These are phyloP conservation scores for Anoura caudifer DNA, from an alignment of 2,113 vertebrate species.

Conservation along the genomic window DNA sequence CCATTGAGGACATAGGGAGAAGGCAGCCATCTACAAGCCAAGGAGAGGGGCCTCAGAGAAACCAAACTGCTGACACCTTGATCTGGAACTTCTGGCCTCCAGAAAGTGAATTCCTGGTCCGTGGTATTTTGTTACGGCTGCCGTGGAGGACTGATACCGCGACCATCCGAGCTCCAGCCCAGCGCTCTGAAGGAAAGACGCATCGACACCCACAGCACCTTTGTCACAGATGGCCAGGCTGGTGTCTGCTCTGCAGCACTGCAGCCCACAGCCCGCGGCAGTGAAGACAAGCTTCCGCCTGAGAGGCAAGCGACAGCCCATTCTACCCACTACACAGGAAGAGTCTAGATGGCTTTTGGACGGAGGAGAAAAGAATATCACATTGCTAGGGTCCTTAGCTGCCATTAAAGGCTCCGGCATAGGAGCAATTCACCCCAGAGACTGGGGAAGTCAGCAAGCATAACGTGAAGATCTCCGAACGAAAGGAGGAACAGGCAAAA, in stretches of 20 bases:
- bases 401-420: neutral
- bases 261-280: neutral
- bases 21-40: too few relatives aligned
- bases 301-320: neutral
- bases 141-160: neutral
- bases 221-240: neutral
- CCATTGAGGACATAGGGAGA: accelerated
- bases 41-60: neutral
- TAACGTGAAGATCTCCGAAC: neutral
- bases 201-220: accelerated
- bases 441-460: neutral
- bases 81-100: neutral
- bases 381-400: neutral
- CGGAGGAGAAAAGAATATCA: neutral
- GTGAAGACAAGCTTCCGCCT: neutral
- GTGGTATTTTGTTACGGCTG: accelerated
- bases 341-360: neutral
- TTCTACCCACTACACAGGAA: neutral
- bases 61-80: accelerated
- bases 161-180: too few relatives aligned
- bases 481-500: slow-evolving; percentile 38
- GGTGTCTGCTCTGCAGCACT: neutral
- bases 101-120: neutral
- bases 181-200: neutral
- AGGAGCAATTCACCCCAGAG: neutral